A percentile compares a stretch with the other conserved stretches of the same genome.
Conservation (phyloP, 1,140 invertebrate genomes). For the Eueides isabella region DNA sequence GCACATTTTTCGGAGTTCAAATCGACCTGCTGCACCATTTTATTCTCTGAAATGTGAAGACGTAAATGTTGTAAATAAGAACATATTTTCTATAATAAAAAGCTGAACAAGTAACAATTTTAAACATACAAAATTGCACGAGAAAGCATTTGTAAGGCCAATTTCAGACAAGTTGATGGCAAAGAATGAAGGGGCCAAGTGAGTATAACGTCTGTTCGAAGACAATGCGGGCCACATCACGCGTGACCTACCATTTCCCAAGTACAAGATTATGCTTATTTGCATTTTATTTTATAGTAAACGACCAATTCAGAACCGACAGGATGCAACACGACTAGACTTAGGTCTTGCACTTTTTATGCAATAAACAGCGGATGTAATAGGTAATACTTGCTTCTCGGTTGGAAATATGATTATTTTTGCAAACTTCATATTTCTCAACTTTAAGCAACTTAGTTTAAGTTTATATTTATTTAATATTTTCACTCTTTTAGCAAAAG, state of each 20-base stretch:
- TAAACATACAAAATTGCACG: conserved; percentile 42
- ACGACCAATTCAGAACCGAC: conserved; percentile 39
- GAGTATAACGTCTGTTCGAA: conserved; percentile 43
- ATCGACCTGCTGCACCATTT: too few species aligned
- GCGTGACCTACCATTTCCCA: conserved; percentile 51
- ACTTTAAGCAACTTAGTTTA: conserved; percentile 11
- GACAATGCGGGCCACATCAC: conserved; percentile 62
- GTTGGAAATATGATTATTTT: conserved; percentile 26
- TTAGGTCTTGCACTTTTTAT: conserved; percentile 48
- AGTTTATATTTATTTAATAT: background rate
- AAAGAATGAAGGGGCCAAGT: conserved; percentile 44
- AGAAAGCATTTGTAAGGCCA: conserved; percentile 49
- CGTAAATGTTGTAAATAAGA: too few species aligned
- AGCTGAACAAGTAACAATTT: conserved; percentile 35
- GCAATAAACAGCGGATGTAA: conserved; percentile 55
- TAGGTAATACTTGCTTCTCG: conserved; percentile 44
- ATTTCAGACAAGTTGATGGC: conserved; percentile 52
- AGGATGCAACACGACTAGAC: conserved; percentile 45
- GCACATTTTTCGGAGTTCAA: too few species aligned
- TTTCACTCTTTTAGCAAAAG: background rate
- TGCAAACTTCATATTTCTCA: conserved; percentile 14
- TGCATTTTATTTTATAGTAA: conserved; percentile 69
- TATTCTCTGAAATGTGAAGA: too few species aligned
- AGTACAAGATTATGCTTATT: conserved; percentile 59
- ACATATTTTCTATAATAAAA: conserved; percentile 5